Conservation (phyloP, 2,113 vertebrate species). For the Thalassoma bifasciatum region DNA sequence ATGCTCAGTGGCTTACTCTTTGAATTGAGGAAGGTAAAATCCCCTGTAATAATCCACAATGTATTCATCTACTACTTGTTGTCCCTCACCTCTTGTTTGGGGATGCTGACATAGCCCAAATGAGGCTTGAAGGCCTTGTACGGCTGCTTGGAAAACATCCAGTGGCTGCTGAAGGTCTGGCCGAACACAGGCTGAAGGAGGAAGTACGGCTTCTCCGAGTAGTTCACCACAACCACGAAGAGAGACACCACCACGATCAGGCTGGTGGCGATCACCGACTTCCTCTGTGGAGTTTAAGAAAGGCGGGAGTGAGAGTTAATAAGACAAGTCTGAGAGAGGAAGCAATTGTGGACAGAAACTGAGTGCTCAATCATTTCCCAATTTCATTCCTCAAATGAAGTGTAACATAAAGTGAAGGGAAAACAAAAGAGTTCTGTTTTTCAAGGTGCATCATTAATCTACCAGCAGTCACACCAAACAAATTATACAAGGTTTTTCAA, state of each 20-base stretch:
- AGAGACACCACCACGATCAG: slow-evolving; percentile 88
- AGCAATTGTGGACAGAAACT: neutral
- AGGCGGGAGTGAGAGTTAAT: neutral
- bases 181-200: slow-evolving; percentile 90
- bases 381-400: too few species aligned
- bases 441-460: too few species aligned
- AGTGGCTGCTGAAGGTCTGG: slow-evolving; percentile 84
- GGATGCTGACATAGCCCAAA: slow-evolving; percentile 91
- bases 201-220: slow-evolving; percentile 89
- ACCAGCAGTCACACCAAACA: too few species aligned
- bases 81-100: slow-evolving; percentile 91
- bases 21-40: too few species aligned
- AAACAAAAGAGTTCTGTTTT: too few species aligned
- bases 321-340: neutral
- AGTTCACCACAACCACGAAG: slow-evolving; percentile 89
- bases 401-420: too few species aligned
- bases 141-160: slow-evolving; percentile 86
- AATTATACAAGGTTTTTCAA: too few species aligned
- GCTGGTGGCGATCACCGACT: slow-evolving; percentile 87
- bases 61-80: neutral
- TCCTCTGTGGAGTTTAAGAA: slow-evolving; percentile 82
- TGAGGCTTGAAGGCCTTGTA: slow-evolving; percentile 88
- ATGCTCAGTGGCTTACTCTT: too few species aligned
- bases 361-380: neutral
- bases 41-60: too few species aligned